A percentile compares a stretch with the other conserved stretches of the same genome.
Evolutionary conservation across 2,888 invertebrate genomes (phyloP).

Genomic region (Chrysina gloriosa): DNA sequence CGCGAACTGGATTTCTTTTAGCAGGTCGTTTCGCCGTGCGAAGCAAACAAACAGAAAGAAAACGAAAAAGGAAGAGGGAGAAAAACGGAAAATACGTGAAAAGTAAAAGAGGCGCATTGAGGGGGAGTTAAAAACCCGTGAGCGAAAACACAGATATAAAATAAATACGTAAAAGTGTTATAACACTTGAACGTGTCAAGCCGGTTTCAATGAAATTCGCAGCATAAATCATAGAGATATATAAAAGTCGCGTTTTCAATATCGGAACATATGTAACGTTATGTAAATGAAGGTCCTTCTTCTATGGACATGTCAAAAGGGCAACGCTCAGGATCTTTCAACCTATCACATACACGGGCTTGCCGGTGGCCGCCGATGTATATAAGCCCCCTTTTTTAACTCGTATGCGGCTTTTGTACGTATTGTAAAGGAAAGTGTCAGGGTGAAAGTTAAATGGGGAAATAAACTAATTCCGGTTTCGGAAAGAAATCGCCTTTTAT

Average conservation of each 20-base stretch:
- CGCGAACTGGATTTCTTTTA: too few relatives aligned
- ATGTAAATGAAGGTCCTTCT: slow-evolving; percentile 33
- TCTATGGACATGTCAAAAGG: slow-evolving; percentile 23
- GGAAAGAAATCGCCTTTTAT: too few relatives aligned
- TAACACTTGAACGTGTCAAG: slow-evolving; percentile 15
- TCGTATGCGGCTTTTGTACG: neutral
- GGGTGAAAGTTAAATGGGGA: neutral
- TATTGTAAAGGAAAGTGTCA: neutral
- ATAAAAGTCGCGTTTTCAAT: slow-evolving; percentile 28
- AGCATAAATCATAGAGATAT: slow-evolving; percentile 22
- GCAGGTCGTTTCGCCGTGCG: neutral
- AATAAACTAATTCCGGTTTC: neutral
- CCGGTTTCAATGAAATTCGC: neutral
- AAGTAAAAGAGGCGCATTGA: neutral
- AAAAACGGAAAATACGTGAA: neutral
- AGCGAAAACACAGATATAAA: slow-evolving; percentile 7
- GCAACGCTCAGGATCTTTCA: slow-evolving; percentile 14
- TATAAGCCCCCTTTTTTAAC: neutral
- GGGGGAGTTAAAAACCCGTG: neutral
- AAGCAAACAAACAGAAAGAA: neutral
- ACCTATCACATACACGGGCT: neutral
- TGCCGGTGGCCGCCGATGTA: neutral
- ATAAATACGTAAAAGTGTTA: slow-evolving; percentile 26
- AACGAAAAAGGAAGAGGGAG: neutral
- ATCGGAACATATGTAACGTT: slow-evolving; percentile 30